Evolutionary conservation across 2,113 vertebrate species (phyloP).

Genomic region (Anthoscopus minutus): DNA sequence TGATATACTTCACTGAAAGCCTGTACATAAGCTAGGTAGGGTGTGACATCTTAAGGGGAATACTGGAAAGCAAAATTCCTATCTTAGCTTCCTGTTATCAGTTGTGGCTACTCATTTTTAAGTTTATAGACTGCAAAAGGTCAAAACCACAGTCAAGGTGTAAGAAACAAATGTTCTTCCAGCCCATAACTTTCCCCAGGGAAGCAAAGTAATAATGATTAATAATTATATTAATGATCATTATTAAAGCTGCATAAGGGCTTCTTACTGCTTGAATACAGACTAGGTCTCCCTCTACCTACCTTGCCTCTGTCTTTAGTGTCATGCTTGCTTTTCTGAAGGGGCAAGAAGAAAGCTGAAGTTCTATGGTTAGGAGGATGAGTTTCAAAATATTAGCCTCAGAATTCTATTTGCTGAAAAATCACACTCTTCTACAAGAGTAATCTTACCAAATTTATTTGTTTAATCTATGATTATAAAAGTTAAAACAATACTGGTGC

Average conservation of each 20-base stretch:
- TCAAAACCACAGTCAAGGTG: background rate
- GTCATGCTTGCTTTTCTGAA: background rate
- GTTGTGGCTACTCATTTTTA: background rate
- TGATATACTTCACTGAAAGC: background rate
- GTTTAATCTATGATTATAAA: background rate
- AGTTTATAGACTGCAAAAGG: background rate
- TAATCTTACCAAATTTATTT: background rate
- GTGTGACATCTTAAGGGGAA: background rate
- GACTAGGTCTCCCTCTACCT: background rate
- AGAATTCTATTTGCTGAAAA: background rate
- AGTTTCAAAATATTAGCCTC: background rate
- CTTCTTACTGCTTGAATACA: background rate
- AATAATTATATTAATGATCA: background rate
- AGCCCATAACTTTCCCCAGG: background rate
- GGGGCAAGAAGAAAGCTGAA: background rate
- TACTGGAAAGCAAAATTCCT: background rate
- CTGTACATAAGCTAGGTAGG: background rate
- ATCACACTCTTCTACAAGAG: background rate
- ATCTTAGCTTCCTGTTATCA: background rate
- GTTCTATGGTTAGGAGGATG: accelerated
- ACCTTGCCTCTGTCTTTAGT: background rate
- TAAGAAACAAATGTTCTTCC: background rate
- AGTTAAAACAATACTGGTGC: background rate
- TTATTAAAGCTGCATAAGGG: background rate
- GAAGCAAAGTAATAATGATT: background rate